Percentiles rank a stretch among this genome's conserved stretches.
phyloP scores from a whole-genome alignment of 2,797 vertebrate species.

The Sylvilagus floridanus region DNA sequence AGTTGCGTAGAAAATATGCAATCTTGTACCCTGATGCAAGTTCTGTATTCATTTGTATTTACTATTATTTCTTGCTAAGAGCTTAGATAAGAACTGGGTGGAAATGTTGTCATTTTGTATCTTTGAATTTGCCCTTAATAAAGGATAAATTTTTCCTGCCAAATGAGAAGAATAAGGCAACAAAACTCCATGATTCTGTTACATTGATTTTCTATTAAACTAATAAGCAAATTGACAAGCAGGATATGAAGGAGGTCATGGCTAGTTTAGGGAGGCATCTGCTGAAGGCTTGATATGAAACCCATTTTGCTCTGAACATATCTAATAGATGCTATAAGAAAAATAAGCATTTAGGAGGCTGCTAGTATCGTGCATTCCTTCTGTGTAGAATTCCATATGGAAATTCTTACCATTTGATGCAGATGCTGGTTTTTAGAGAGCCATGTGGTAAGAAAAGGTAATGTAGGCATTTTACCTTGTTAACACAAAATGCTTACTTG shows the following conservation, averaged over 20 bases:
- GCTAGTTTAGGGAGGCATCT: background rate
- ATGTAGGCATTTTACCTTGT: background rate
- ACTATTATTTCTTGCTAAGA: conserved; percentile 57
- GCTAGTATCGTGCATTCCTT: background rate
- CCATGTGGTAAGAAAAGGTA: background rate
- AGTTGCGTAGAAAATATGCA: conserved; percentile 59
- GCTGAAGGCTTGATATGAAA: conserved; percentile 16
- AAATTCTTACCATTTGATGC: background rate
- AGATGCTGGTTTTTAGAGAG: conserved; percentile 25
- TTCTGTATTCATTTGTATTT: conserved; percentile 41
- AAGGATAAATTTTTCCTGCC: conserved; percentile 55
- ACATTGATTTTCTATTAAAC: conserved; percentile 44
- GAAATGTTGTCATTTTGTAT: conserved; percentile 47
- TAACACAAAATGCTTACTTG: conserved; percentile 12
- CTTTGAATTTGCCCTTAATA: conserved; percentile 47
- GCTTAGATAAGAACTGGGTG: conserved; percentile 25
- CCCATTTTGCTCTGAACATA: background rate
- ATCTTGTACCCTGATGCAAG: background rate
- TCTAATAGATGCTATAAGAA: background rate
- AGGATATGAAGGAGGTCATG: background rate
- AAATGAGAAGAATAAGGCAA: conserved; percentile 35
- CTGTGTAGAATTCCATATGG: background rate
- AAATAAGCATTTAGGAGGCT: conserved; percentile 23
- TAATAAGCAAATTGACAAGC: conserved; percentile 48
- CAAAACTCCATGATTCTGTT: conserved; percentile 45